Conservation (phyloP, 2,113 vertebrate species). For the Pelecanoides urinatrix region DNA sequence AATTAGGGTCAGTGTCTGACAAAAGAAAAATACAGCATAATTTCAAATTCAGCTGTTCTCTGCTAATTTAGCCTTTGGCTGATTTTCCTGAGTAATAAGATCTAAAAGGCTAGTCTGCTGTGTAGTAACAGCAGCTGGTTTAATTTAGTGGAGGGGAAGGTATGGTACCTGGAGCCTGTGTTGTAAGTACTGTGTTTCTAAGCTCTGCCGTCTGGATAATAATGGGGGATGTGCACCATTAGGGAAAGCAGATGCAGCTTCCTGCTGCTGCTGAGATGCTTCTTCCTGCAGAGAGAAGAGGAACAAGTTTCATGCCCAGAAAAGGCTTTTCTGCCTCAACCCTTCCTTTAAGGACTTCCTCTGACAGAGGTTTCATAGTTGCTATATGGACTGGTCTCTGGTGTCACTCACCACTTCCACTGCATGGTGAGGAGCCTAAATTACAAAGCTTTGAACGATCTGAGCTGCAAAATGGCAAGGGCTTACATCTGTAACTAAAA, state of each 20-base stretch:
- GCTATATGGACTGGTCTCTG: background rate
- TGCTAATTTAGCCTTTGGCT: background rate
- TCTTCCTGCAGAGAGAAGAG: conserved; percentile 79
- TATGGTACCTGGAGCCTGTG: conserved; percentile 87
- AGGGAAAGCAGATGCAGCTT: conserved; percentile 78
- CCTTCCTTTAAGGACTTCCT: background rate
- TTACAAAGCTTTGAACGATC: background rate
- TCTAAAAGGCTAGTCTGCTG: background rate
- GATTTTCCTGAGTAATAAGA: background rate
- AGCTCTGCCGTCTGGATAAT: conserved; percentile 86
- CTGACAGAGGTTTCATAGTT: background rate
- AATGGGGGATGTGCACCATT: conserved; percentile 74
- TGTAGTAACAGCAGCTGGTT: background rate
- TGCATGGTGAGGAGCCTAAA: background rate
- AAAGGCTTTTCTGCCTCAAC: background rate
- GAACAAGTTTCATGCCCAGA: background rate
- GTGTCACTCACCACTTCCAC: background rate
- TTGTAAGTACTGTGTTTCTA: conserved; percentile 90
- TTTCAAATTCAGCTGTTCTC: background rate
- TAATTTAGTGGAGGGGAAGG: too few species aligned
- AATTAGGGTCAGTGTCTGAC: background rate
- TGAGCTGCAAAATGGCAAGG: background rate
- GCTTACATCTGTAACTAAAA: background rate
- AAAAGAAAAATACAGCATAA: background rate
- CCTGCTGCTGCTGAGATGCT: conserved; percentile 81